Percentiles rank a stretch among this genome's conserved stretches.
phyloP scores from a whole-genome alignment of 2,888 invertebrate genomes.

The Unio delphinus region DNA sequence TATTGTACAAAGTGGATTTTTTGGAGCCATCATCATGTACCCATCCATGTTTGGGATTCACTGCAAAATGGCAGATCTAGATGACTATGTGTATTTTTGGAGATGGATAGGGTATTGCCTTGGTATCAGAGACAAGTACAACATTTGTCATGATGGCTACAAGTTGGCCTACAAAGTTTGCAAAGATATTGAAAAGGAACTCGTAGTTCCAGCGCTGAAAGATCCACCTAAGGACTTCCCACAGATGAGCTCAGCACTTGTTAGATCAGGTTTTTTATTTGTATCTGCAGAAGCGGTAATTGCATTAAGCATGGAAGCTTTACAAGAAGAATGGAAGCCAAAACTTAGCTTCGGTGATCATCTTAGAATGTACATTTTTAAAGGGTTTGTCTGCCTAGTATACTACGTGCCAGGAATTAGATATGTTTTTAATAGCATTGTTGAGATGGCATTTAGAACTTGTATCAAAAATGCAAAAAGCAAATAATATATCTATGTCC shows the following conservation, averaged over 20 bases:
- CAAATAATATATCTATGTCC: too few relatives aligned
- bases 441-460: neutral
- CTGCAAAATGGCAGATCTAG: constrained; percentile 78
- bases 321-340: constrained; percentile 12
- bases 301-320: constrained; percentile 22
- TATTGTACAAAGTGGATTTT: constrained; percentile 89
- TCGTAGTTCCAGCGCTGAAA: constrained; percentile 46
- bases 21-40: constrained; percentile 81
- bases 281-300: constrained; percentile 41
- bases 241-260: constrained; percentile 57
- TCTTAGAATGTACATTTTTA: constrained; percentile 20
- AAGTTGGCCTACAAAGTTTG: constrained; percentile 43
- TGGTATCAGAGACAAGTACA: constrained; percentile 81
- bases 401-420: constrained; percentile 12
- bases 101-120: constrained; percentile 84
- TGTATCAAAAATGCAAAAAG: neutral
- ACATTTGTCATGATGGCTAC: constrained; percentile 54
- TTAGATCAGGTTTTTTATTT: constrained; percentile 14
- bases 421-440: neutral
- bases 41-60: constrained; percentile 79
- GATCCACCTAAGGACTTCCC: constrained; percentile 53
- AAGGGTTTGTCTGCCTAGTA: constrained; percentile 6
- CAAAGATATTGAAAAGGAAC: constrained; percentile 53
- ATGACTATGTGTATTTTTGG: constrained; percentile 88
- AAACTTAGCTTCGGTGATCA: constrained; percentile 12